Base-by-base conservation (phyloP, 2,113 vertebrate species). In the Hemibagrus wyckioides region DNA sequence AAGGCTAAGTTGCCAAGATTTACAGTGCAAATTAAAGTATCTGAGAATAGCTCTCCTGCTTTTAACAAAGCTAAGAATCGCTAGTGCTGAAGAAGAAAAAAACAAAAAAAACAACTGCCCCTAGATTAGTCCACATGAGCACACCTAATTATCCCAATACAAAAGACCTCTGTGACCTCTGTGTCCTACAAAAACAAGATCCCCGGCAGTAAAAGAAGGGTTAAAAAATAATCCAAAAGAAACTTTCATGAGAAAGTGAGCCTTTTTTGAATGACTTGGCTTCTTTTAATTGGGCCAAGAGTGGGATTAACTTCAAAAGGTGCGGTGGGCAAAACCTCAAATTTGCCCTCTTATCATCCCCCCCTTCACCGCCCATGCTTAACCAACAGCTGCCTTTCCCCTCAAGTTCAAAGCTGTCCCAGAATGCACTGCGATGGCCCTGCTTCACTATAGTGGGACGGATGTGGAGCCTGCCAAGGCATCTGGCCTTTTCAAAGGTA, bases 401-500 rank as follows among this genome's bases (percentile, higher is more conserved):
- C 88, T 93, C 90, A 87, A 90, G 90, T 92, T 93, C 90, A 90
- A 92, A 92, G 90, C 85, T 57, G 80, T 91, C 91, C 91, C 92
- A 87, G 80, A 91, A 90, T 90, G 89, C 85, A 89, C 85, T 90
- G 86, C 88, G 89, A 92, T 44, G 50, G 69, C 69, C 69, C 83
- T 85, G 52, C 83, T 85, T 75, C 33, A 75, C 50, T 85, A 56
- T 59, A 85, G 69, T 75, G 67, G 86, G 85, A 81, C 80, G 86
- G 77, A 87, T 84, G 83, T 77, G 28, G 89, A 73, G 88, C 90
- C 89, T 89, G 92, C 91, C 90, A 88, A 91, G 90, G 88, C 89
- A 84, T 90, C 80, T 88, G 90, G 81, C 85, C 82, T 89, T 82
- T 93, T 89, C 93, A 91, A 89, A 91, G 91, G 92, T 90, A 91